Base-by-base conservation (phyloP, 2,888 invertebrate species). In the Mechanitis mazaeus region DNA sequence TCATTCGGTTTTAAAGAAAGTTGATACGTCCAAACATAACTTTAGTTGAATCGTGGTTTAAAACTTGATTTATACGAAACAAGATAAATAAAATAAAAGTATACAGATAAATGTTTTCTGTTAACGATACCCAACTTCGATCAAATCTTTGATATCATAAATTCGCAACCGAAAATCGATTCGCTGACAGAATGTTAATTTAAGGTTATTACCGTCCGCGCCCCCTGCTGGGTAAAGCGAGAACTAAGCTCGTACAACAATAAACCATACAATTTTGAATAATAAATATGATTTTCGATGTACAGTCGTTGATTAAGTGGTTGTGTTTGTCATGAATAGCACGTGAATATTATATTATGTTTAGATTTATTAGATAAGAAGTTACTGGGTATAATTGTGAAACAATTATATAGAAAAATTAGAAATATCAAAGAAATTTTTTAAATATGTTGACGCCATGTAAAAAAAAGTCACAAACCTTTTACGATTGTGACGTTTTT, bases 161-260 rank as follows among this genome's bases (percentile, higher is more conserved):
- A 76, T 77, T 80, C 73, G 75, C 71, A 71, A 72, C 72, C 84
- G 73, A 86, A 86, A 84, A 78, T 79, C 80, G 79, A 72, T 79
- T 81, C 79, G 83, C 78, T 78, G 84, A 86, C 85, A 84, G 85
- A 84, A 84, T 87, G 87, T 87, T 87, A 88, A 87, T 87, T 85
- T 83, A 75, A 81, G 76, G 76, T 79, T 81, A 82, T 81, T 74
- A 72, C 73, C 67, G 65, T 71, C 71, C 68, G 65, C 72, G 74
- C 79, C 83, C 83, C 82, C 84, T 75, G 80, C 77, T 73, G 81
- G 65, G 76, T 68, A 71, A 75, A 68, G 79, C 76, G 78, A 77
- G 78, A 84, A 84, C 81, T 77, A 77, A 80, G 79, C 75, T 79
- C 80, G 70, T 68, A 72, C 74, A 78, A 80, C 80, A 81, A 84